phyloP scores from a whole-genome alignment of 2,888 invertebrate genomes.

The Clunio marinus region DNA sequence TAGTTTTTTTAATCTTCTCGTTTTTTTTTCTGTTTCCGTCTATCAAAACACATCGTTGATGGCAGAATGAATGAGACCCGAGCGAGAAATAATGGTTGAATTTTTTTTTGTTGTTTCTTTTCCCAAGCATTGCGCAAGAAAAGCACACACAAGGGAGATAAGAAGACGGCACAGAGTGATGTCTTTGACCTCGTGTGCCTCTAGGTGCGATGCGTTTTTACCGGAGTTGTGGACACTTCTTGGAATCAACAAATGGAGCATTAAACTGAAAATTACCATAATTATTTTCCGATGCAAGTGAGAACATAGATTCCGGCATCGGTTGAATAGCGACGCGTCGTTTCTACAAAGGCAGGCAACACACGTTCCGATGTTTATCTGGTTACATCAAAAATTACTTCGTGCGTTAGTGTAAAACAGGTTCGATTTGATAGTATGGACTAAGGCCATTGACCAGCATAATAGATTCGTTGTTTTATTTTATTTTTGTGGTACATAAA shows the following conservation, averaged over 20 bases:
- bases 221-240: constrained; percentile 7
- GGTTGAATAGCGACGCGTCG: neutral
- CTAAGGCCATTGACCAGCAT: constrained; percentile 2
- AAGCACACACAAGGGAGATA: neutral
- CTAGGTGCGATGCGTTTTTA: neutral
- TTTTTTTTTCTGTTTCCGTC: neutral
- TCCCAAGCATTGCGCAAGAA: too few relatives aligned
- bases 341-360: neutral
- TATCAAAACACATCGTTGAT: neutral
- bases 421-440: neutral
- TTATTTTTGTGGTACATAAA: neutral
- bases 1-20: neutral
- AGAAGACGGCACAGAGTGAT: neutral
- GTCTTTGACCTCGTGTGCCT: constrained; percentile 13
- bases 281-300: constrained; percentile 9
- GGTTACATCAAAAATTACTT: constrained; percentile 3
- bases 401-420: neutral
- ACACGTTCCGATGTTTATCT: neutral
- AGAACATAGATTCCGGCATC: neutral
- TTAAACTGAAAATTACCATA: constrained; percentile 35
- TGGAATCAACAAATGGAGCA: constrained; percentile 35
- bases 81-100: too few relatives aligned
- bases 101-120: too few relatives aligned
- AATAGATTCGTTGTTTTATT: neutral
- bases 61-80: neutral